Evolutionary conservation across 1,140 invertebrate species (phyloP).

Genomic region (Drosophila repleta): DNA sequence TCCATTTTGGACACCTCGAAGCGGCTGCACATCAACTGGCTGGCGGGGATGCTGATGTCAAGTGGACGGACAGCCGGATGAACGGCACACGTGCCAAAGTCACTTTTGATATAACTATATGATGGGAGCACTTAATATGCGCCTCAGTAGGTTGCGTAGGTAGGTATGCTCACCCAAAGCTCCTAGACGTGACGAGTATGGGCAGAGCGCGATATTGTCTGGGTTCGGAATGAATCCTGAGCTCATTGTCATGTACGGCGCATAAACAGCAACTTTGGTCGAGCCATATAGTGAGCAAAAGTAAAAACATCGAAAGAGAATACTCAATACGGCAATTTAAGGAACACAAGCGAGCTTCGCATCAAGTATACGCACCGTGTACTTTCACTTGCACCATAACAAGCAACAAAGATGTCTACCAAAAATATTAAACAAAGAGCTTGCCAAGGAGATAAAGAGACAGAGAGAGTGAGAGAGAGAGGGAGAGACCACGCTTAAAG

Average conservation of each 20-base stretch:
- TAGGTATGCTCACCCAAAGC: constrained; percentile 15
- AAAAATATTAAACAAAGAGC: constrained; percentile 61
- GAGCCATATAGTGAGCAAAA: constrained; percentile 1
- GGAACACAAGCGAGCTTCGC: constrained; percentile 18
- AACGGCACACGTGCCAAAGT: constrained; percentile 72
- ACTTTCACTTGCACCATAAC: constrained; percentile 29
- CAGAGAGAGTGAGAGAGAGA: too few species aligned
- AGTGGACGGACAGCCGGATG: constrained; percentile 32
- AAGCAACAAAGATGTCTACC: constrained; percentile 30
- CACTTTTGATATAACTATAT: constrained; percentile 77
- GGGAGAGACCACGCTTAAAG: constrained; percentile 41
- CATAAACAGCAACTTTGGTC: constrained; percentile 53
- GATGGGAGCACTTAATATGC: constrained; percentile 72
- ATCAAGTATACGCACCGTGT: constrained; percentile 59
- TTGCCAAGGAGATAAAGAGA: neutral
- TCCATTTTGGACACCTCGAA: constrained; percentile 40
- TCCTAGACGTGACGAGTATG: constrained; percentile 70
- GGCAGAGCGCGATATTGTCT: constrained; percentile 56
- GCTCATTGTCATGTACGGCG: constrained; percentile 76
- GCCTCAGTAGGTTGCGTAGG: constrained; percentile 22
- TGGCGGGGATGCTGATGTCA: constrained; percentile 53
- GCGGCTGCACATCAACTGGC: constrained; percentile 40
- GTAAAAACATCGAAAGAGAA: constrained; percentile 12
- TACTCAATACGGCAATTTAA: constrained; percentile 56
- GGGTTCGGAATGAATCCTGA: constrained; percentile 25